Percentiles rank a stretch among this genome's conserved stretches.
Conservation (phyloP, 2,888 invertebrate genomes). For the Chrysolina americana region DNA sequence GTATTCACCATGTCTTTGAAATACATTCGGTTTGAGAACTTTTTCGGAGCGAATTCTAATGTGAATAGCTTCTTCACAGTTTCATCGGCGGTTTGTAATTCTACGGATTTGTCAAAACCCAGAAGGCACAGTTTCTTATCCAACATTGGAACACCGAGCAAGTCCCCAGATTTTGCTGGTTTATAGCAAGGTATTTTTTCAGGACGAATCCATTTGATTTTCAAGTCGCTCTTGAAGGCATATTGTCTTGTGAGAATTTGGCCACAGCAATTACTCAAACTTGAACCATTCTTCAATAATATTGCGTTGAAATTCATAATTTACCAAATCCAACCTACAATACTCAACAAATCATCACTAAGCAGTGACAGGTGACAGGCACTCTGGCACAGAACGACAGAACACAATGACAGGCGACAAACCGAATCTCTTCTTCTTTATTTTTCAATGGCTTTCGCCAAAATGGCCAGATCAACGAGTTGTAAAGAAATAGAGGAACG, state of each 20-base stretch:
- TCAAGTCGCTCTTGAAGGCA: constrained; percentile 79
- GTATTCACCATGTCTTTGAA: constrained; percentile 73
- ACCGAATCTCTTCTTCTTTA: too few species aligned
- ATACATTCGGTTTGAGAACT: constrained; percentile 71
- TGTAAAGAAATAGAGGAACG: too few species aligned
- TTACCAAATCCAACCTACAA: neutral
- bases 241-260: constrained; percentile 60
- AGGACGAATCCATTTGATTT: constrained; percentile 86
- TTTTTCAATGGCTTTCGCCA: too few species aligned
- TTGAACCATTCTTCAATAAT: neutral
- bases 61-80: constrained; percentile 80
- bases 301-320: neutral
- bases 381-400: too few species aligned
- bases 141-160: constrained; percentile 73
- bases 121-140: constrained; percentile 71
- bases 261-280: neutral
- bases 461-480: too few species aligned
- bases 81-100: constrained; percentile 81
- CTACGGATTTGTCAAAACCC: constrained; percentile 76
- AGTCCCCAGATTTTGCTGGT: constrained; percentile 81
- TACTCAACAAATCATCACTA: too few species aligned
- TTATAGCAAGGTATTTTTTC: constrained; percentile 77
- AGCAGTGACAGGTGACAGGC: too few species aligned
- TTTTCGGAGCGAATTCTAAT: constrained; percentile 77
- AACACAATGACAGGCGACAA: too few species aligned